Percentiles rank a stretch among this genome's conserved stretches.
Conservation (phyloP, 2,888 invertebrate genomes). For the Automeris io region DNA sequence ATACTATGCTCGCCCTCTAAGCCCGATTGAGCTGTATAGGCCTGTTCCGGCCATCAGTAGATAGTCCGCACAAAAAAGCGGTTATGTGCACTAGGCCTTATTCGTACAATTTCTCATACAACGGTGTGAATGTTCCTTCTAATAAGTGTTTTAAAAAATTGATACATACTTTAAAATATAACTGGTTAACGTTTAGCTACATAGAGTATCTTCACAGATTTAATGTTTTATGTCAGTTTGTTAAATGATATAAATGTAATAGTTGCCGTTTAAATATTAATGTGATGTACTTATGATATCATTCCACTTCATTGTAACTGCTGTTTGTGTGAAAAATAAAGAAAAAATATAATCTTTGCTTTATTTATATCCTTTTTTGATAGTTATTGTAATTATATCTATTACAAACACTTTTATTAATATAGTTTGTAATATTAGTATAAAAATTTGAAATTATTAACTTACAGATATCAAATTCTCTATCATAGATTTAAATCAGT, state of each 20-base stretch:
- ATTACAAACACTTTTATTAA: not conserved
- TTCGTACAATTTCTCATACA: conserved; percentile 3
- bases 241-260: conserved; percentile 3
- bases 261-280: conserved; percentile 6
- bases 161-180: conserved; percentile 1
- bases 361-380: conserved; percentile 1
- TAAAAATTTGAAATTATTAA: too few relatives aligned
- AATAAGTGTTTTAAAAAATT: conserved; percentile 2
- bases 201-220: not conserved
- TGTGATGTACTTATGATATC: conserved; percentile 18
- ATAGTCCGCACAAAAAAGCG: too few relatives aligned
- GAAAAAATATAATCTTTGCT: conserved; percentile 3
- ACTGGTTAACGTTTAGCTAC: conserved; percentile 4
- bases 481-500: too few relatives aligned
- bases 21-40: too few relatives aligned
- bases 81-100: too few relatives aligned
- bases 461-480: too few relatives aligned
- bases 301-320: conserved; percentile 22
- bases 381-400: too few relatives aligned
- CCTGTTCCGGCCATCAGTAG: too few relatives aligned
- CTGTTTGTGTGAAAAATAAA: conserved; percentile 10
- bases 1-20: too few relatives aligned
- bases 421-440: too few relatives aligned
- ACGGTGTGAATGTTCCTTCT: conserved; percentile 16
- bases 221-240: conserved; percentile 5